Evolutionary conservation across 2,888 invertebrate species (phyloP), one percentile per base, ranked within the genome.

Genomic region (Willowsia nigromaculata): DNA sequence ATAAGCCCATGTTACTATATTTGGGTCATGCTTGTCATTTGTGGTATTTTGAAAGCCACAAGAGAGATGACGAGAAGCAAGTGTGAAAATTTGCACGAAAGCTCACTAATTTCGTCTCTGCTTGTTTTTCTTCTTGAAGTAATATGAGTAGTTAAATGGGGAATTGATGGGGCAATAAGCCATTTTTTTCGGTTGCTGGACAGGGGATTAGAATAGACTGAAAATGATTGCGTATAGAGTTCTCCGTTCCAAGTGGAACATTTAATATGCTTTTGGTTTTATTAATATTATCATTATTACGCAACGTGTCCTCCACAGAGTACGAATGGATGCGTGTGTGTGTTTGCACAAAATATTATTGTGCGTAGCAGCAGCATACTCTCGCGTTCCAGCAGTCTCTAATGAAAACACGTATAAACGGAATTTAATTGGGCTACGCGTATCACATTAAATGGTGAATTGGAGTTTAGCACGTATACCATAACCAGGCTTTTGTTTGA

Each of bases 361-460:
- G 74, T 74, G 74, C 74, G 74, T 74, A 47, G 74, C 65, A 68
- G 37, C 65, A 18, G n/a, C 22, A 27, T 1, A n/a, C n/a, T n/a
- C n/a, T n/a, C n/a, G n/a, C n/a, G n/a, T n/a, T n/a, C n/a, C n/a
- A n/a, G n/a, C n/a, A n/a, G n/a, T n/a, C n/a, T n/a, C n/a, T n/a
- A 27, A 74, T 30, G 27, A 74, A 74, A 47, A 74, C 33, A 68
- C 11, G 65, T 37, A 18, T n/a, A 47, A 74, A 74, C 27, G 27
- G 43, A 74, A 50, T 74, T 71, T 74, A 74, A 74, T 74, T 74
- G 74, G 74, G 74, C 74, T 74, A 74, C 74, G n/a, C n/a, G 15
- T 11, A 27, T 27, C 15, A 27, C 50, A 9, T 9, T 68, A 15
- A 27, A 74, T 74, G 43, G n/a, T 18, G 37, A n/a, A n/a, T n/a